Evolutionary conservation across 1,140 invertebrate genomes (phyloP), one percentile per base, ranked within the genome.

Genomic region (Saccostrea echinata): DNA sequence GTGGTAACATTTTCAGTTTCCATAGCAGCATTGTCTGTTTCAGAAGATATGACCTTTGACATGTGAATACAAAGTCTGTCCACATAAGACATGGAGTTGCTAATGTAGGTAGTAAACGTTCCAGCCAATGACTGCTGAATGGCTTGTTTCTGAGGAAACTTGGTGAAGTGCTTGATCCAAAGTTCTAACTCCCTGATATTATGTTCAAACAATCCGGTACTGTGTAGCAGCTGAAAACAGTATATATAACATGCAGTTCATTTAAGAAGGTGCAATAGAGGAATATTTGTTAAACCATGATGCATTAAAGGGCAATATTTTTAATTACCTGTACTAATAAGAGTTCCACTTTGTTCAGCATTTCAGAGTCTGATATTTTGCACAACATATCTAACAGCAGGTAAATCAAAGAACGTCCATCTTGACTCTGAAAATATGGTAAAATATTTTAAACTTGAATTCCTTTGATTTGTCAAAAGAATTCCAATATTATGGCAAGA

Each of bases 31-130:
- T 61, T 30, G n/a, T 71, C 55, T 24, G 64, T 85, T 80, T 83
- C 85, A 55, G 85, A 24, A 33, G 35, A 55, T 24, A 80, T 57
- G 18, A 82, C 87, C 81, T 90, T 87, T 8, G 90, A 82, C 27
- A 91, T 55, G 53, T 85, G 81, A 24, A 89, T 87, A 55, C 85
- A 88, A 18, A 91, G 87, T 82, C 85, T 88, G 64, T 91, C 91
- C 12, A 89, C 87, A 84, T 91, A 90, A 13, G 90, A 87, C 68
- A 89, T 88, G 33, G 91, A 90, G 61, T 91, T 91, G 64, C 87
- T 91, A 24, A 91, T 84, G 55, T 87, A 89, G 13, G 83, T 88
- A 3, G 85, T 89, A 24, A 91, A 85, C 18, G 88, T 80, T n/a
- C 86, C 68, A n/a, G 88, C 81, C 53, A 91, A n/a, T 27, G 88